Conservation (phyloP, 2,797 vertebrate genomes). For the Apodemus agrarius region DNA sequence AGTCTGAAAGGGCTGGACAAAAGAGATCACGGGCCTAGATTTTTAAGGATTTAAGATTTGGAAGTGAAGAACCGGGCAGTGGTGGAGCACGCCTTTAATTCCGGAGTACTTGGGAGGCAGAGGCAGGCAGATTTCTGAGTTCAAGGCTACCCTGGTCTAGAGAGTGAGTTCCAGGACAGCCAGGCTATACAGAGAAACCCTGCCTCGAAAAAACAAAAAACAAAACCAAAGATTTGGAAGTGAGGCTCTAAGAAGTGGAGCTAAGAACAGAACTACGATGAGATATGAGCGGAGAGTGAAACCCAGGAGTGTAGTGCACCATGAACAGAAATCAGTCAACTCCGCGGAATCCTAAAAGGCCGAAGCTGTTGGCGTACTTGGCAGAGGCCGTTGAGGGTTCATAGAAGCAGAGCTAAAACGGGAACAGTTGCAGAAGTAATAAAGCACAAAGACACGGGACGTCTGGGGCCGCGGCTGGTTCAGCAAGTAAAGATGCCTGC, state of each 20-base stretch:
- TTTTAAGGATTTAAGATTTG: conserved; percentile 34
- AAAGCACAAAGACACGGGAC: neutral
- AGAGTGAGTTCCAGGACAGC: too few species aligned
- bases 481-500: too few species aligned
- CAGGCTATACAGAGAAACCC: too few species aligned
- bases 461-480: neutral
- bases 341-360: neutral
- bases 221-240: too few species aligned
- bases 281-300: neutral
- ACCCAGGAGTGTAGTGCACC: neutral
- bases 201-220: too few species aligned
- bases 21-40: neutral
- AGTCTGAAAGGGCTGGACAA: neutral
- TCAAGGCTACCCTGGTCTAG: too few species aligned
- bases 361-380: neutral
- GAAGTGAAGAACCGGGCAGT: neutral
- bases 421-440: neutral
- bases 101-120: too few species aligned
- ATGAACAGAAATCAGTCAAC: neutral
- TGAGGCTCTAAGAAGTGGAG: neutral
- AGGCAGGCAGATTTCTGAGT: too few species aligned
- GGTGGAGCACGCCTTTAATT: too few species aligned
- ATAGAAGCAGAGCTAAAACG: neutral
- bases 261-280: neutral
- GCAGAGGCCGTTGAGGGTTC: neutral